Evolutionary conservation across 2,113 vertebrate genomes (phyloP), one percentile per base, ranked within the genome.

Genomic region (Puntigrus tetrazona): DNA sequence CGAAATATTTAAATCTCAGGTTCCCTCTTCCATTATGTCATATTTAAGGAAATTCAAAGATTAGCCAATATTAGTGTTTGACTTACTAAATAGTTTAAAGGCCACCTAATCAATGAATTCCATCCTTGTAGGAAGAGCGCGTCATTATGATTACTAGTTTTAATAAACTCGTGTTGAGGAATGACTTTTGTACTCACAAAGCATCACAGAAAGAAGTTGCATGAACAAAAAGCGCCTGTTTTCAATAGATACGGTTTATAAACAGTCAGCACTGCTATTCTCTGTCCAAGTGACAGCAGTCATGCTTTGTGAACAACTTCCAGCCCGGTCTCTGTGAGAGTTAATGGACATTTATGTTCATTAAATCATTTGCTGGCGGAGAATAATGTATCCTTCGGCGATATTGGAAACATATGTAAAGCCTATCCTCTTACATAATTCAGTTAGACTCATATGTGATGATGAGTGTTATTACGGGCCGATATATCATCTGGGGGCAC

Each of bases 381-480:
- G n/a, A n/a, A n/a, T n/a, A n/a, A n/a, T n/a, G n/a, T n/a, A n/a
- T n/a, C n/a, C n/a, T n/a, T n/a, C n/a, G n/a, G n/a, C n/a, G n/a
- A n/a, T n/a, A n/a, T n/a, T n/a, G n/a, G n/a, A n/a, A n/a, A n/a
- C n/a, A n/a, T n/a, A n/a, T n/a, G n/a, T n/a, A n/a, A n/a, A n/a
- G n/a, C n/a, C n/a, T n/a, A n/a, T n/a, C n/a, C n/a, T n/a, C n/a
- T n/a, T n/a, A n/a, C n/a, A n/a, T n/a, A n/a, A n/a, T n/a, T n/a
- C n/a, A n/a, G n/a, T n/a, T n/a, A n/a, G n/a, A n/a, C n/a, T n/a
- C n/a, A n/a, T n/a, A 96, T 93, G 94, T 92, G 94, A 96, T 95
- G 96, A 97, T 97, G 96, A 96, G 97, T 98, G 95, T 94, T 96
- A 97, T 97, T 97, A 96, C 95, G 93, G 93, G 94, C 94, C 95